Evolutionary conservation across 2,113 vertebrate genomes (phyloP).

Genomic region (Cyprinus carpio): DNA sequence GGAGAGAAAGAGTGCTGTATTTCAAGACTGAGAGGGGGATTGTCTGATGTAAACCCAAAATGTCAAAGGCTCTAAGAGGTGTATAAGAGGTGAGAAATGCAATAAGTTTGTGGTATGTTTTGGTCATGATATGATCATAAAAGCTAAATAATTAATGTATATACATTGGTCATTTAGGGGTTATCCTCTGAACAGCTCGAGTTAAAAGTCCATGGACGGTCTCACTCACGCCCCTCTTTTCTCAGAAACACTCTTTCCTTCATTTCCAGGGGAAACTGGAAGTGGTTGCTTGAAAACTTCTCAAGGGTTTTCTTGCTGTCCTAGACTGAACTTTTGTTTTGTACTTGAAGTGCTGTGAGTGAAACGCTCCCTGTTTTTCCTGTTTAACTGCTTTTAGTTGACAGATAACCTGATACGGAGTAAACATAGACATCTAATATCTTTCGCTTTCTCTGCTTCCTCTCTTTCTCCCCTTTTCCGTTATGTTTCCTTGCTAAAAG

Average conservation of each 20-base stretch:
- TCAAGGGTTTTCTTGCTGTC: conserved; percentile 6
- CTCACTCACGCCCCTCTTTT: conserved; percentile 9
- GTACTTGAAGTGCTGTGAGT: conserved; percentile 20
- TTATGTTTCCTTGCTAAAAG: background rate
- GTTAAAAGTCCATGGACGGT: conserved; percentile 2
- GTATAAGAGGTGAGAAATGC: too few species aligned
- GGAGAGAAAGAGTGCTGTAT: conserved; percentile 48
- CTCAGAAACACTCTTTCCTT: conserved; percentile 31
- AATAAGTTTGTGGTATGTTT: too few species aligned
- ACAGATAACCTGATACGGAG: conserved; percentile 13
- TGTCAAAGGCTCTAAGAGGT: conserved; percentile 21
- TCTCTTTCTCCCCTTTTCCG: conserved; percentile 18
- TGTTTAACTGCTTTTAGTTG: conserved; percentile 26
- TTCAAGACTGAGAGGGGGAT: conserved; percentile 37
- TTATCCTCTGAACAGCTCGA: background rate
- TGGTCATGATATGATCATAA: too few species aligned
- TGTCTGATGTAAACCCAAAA: conserved; percentile 42
- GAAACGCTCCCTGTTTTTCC: conserved; percentile 35
- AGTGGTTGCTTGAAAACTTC: conserved; percentile 44
- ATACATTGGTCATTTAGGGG: background rate
- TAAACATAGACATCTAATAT: background rate
- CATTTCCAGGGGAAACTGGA: conserved; percentile 47
- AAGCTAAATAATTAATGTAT: conserved; percentile 15
- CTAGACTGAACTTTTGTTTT: conserved; percentile 23
- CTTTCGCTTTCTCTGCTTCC: conserved; percentile 26